These are phyloP conservation scores for Myiothlypis chrysogaster DNA, from an alignment of 2,797 vertebrate species.

Conservation along the genomic window DNA sequence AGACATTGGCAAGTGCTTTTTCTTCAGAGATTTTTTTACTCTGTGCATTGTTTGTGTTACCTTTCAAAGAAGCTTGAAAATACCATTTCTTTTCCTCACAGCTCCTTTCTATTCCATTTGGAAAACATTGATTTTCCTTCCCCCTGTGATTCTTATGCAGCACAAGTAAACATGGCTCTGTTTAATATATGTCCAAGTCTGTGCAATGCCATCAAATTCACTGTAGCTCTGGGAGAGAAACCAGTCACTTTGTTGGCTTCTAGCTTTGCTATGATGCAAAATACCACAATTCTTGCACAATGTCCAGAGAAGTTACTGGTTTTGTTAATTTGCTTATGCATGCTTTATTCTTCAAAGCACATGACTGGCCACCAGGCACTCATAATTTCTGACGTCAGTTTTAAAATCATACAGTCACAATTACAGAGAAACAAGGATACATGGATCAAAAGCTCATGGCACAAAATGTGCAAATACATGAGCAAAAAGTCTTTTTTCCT, in stretches of 20 bases:
- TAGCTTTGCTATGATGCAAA: not conserved
- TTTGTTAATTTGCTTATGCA: conserved; percentile 6
- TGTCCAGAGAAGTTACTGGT: not conserved
- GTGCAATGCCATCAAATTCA: conserved; percentile 50
- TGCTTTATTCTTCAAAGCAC: not conserved
- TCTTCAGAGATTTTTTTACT: not conserved
- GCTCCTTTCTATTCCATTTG: conserved; percentile 60
- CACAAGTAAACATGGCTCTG: conserved; percentile 44
- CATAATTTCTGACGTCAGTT: not conserved
- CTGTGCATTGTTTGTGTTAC: conserved; percentile 26
- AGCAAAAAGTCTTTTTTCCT: not conserved
- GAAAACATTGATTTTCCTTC: conserved; percentile 63
- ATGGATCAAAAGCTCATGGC: not conserved
- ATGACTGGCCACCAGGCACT: not conserved
- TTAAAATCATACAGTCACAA: not conserved
- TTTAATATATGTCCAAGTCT: conserved; percentile 57
- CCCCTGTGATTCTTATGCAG: conserved; percentile 52
- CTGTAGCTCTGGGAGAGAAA: conserved; percentile 17
- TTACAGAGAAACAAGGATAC: not conserved
- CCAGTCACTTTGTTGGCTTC: not conserved
- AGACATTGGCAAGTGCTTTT: not conserved
- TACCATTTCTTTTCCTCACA: conserved; percentile 37
- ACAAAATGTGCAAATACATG: not conserved
- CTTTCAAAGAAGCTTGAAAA: conserved; percentile 63
- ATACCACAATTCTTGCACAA: not conserved